phyloP scores from a whole-genome alignment of 2,888 invertebrate genomes.

The Noctua fimbriata region DNA sequence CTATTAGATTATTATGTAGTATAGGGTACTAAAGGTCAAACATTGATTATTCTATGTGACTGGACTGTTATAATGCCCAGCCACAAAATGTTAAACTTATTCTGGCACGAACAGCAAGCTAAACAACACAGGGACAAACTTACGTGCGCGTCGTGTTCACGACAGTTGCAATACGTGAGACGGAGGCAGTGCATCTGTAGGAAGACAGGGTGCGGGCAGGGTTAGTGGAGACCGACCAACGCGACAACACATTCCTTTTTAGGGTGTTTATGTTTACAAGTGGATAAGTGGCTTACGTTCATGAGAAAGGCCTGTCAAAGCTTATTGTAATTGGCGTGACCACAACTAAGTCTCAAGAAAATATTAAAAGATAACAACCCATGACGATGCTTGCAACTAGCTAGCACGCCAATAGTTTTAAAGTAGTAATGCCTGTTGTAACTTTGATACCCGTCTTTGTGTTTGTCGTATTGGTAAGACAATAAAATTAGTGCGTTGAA shows the following conservation, averaged over 20 bases:
- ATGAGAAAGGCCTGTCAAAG: not conserved
- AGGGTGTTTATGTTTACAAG: not conserved
- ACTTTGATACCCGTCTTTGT: not conserved
- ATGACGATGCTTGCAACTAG: not conserved
- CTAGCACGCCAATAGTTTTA: not conserved
- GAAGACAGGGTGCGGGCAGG: conserved; percentile 62
- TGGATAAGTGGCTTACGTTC: not conserved
- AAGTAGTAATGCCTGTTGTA: not conserved
- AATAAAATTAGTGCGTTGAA: conserved; percentile 50
- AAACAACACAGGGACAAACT: conserved; percentile 70
- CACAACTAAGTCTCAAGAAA: not conserved
- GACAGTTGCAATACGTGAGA: conserved; percentile 80
- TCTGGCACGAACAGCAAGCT: conserved; percentile 4
- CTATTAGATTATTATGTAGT: not conserved
- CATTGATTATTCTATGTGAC: rapidly evolving
- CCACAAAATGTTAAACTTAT: not conserved
- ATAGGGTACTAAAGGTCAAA: not conserved
- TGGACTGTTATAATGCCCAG: not conserved
- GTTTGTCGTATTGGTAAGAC: conserved; percentile 38
- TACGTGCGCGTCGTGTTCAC: conserved; percentile 82
- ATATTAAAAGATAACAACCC: not conserved
- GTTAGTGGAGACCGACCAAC: conserved; percentile 61
- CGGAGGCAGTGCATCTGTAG: conserved; percentile 85
- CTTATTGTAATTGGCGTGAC: not conserved
- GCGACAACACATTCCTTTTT: conserved; percentile 19